phyloP scores from a whole-genome alignment of 2,797 vertebrate species.

The Hippoglossus hippoglossus region DNA sequence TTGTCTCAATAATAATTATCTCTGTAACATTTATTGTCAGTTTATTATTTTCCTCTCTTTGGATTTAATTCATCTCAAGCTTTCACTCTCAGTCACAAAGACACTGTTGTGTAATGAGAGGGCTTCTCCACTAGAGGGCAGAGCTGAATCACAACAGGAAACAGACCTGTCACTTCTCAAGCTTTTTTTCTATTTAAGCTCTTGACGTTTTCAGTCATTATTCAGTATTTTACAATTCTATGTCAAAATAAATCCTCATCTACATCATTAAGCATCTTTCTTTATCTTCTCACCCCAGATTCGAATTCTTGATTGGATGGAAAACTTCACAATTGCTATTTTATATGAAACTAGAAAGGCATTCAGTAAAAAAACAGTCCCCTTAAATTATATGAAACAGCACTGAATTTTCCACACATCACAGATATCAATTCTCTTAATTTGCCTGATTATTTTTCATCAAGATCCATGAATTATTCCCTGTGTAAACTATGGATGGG shows the following conservation, averaged over 20 bases:
- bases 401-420: too few relatives aligned
- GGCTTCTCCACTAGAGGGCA: constrained; percentile 42
- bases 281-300: not conserved
- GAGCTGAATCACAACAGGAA: constrained; percentile 13
- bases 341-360: not conserved
- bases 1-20: not conserved
- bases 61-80: too few relatives aligned
- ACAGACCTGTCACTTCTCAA: not conserved
- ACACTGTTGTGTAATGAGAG: constrained; percentile 12
- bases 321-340: constrained; percentile 3
- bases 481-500: too few relatives aligned
- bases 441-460: too few relatives aligned
- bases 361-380: too few relatives aligned
- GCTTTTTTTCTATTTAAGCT: constrained; percentile 12
- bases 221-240: constrained; percentile 23
- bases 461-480: too few relatives aligned
- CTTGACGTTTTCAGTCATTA: constrained; percentile 8
- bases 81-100: not conserved
- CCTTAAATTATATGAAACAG: too few relatives aligned
- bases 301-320: constrained; percentile 2
- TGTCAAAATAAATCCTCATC: constrained; percentile 16
- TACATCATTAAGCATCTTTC: not conserved
- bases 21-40: not conserved
- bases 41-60: not conserved
- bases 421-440: too few relatives aligned